These are phyloP conservation scores for Hirtodrosophila duncani DNA, from an alignment of 2,888 invertebrate species.

Conservation along the genomic window DNA sequence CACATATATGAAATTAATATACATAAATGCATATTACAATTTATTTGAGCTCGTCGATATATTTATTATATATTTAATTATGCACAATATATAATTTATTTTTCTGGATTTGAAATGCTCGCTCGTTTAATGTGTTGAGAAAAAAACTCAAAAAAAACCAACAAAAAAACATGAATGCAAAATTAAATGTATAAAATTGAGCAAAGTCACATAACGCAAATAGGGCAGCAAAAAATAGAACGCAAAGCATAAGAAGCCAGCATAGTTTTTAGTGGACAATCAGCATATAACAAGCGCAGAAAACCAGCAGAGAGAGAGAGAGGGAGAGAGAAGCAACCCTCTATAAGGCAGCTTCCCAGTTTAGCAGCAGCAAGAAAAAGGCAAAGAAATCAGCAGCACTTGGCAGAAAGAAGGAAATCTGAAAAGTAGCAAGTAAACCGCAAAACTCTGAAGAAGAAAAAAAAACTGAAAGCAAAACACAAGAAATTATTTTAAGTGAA, in stretches of 20 bases:
- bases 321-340: not conserved
- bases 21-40: conserved; percentile 48
- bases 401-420: not conserved
- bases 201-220: conserved; percentile 13
- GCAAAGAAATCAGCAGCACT: conserved; percentile 1
- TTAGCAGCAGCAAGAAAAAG: conserved; percentile 6
- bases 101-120: conserved; percentile 32
- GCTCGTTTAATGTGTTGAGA: conserved; percentile 55
- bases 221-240: conserved; percentile 15
- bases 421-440: conserved; percentile 8
- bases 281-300: conserved; percentile 45
- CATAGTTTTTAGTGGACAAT: conserved; percentile 72
- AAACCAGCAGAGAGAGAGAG: conserved; percentile 11
- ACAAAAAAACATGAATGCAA: conserved; percentile 5
- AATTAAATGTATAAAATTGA: conserved; percentile 4
- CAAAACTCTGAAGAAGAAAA: conserved; percentile 13
- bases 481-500: conserved; percentile 47
- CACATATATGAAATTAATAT: conserved; percentile 17
- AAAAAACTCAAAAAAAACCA: conserved; percentile 16
- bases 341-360: no score
- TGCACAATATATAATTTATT: conserved; percentile 44
- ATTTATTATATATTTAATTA: conserved; percentile 61
- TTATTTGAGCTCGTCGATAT: conserved; percentile 55
- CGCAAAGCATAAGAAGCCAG: conserved; percentile 43
- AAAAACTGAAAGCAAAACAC: conserved; percentile 11